phyloP scores from a whole-genome alignment of 2,888 invertebrate species.

The Acronicta alni region DNA sequence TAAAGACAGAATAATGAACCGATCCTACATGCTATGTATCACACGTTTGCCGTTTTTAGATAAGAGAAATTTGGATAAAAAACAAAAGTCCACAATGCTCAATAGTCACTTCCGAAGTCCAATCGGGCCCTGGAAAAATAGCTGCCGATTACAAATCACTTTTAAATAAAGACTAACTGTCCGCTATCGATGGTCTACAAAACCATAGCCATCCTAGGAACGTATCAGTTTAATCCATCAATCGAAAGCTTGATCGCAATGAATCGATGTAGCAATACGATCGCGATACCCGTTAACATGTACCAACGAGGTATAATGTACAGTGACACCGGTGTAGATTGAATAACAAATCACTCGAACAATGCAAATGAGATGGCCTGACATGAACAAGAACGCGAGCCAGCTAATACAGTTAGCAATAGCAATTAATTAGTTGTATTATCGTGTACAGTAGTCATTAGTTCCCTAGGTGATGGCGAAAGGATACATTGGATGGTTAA shows the following conservation, averaged over 20 bases:
- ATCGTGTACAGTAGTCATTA: conserved; percentile 5
- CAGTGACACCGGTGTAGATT: conserved; percentile 58
- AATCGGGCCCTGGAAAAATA: neutral
- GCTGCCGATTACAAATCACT: neutral
- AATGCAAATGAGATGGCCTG: conserved; percentile 54
- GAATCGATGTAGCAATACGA: conserved; percentile 60
- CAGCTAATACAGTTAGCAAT: conserved; percentile 25
- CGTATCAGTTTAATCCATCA: conserved; percentile 53
- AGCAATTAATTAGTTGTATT: conserved; percentile 38
- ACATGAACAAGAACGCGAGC: conserved; percentile 26
- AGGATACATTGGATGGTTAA: neutral
- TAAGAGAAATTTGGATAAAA: neutral
- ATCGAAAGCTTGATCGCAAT: conserved; percentile 59
- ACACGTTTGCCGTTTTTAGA: neutral
- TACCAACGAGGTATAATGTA: conserved; percentile 51
- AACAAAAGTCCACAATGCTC: too few species aligned
- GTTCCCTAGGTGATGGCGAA: neutral
- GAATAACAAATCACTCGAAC: conserved; percentile 63
- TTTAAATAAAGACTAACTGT: neutral
- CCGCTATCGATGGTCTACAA: conserved; percentile 5
- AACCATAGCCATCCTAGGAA: conserved; percentile 34
- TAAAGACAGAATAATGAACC: neutral
- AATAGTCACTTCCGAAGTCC: too few species aligned
- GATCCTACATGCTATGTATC: too few species aligned
- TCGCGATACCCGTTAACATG: conserved; percentile 54